Conservation (phyloP, 2,888 invertebrate genomes). For the Danaus chrysippus region DNA sequence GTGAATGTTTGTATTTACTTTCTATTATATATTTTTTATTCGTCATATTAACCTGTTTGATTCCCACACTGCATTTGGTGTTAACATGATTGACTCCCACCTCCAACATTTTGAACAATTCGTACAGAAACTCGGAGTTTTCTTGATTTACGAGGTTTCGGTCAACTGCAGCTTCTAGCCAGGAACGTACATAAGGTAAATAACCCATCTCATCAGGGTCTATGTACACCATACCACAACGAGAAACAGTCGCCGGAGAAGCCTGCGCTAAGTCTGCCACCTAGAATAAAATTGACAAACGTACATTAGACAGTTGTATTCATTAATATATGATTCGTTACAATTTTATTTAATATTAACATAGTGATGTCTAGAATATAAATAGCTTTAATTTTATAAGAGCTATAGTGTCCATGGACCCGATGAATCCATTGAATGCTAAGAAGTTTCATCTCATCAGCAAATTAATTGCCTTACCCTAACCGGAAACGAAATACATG, state of each 20-base stretch:
- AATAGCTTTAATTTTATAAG: too few relatives aligned
- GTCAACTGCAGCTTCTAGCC: slow-evolving; percentile 80
- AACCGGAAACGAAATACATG: too few relatives aligned
- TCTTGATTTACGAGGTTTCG: slow-evolving; percentile 73
- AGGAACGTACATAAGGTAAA: slow-evolving; percentile 88
- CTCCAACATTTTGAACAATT: slow-evolving; percentile 84
- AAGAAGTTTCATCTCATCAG: too few relatives aligned
- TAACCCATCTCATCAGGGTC: slow-evolving; percentile 91
- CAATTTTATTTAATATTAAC: too few relatives aligned
- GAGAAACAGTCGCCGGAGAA: slow-evolving; percentile 92
- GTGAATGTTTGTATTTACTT: too few relatives aligned
- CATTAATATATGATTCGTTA: too few relatives aligned
- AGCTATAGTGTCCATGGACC: too few relatives aligned
- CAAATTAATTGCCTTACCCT: too few relatives aligned
- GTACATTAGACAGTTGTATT: too few relatives aligned
- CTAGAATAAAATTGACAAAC: slow-evolving; percentile 36
- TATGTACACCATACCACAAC: slow-evolving; percentile 94
- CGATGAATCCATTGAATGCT: too few relatives aligned
- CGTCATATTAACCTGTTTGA: slow-evolving; percentile 80
- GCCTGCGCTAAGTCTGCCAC: slow-evolving; percentile 92
- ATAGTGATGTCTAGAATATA: not conserved
- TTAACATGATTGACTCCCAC: slow-evolving; percentile 82
- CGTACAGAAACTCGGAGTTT: slow-evolving; percentile 81
- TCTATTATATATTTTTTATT: too few relatives aligned
- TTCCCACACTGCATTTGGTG: slow-evolving; percentile 84